Evolutionary conservation across 2,797 vertebrate genomes (phyloP), one percentile per base, ranked within the genome.

Genomic region (Anniella stebbinsi): DNA sequence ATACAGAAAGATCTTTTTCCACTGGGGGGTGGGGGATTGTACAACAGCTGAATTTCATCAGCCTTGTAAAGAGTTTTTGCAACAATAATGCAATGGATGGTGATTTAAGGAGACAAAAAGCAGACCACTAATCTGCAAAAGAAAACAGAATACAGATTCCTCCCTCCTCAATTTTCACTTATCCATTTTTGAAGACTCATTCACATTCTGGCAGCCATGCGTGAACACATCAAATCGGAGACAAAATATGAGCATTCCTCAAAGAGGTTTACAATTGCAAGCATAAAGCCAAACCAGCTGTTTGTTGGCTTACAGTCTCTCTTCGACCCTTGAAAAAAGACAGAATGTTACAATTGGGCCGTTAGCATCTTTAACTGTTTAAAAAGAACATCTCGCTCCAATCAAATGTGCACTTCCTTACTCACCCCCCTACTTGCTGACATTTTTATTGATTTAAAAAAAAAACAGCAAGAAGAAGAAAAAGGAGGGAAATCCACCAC

Each of bases 251-350:
- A 33, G 0, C 18, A 87, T 89, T 92, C 86, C 70, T 94, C 28
- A 85, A 84, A 93, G 93, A 92, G 9, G 2, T 92, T 92, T 94
- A 81, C 67, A 60, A 93, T 87, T 80, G 80, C 33, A 87, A 90
- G 69, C 82, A 89, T 78, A 88, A 94, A 94, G 63, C 63, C 63
- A 93, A 82, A 93, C 93, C 87, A 93, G n/a, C 84, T 94, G 92
- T 90, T 63, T 4, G 77, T 77, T 91, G 84, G 77, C 73, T 88
- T 92, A 33, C 11, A 91, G 89, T 90, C 91, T 33, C 17, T 92
- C 86, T 90, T 78, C 41, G 67, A 41, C 33, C 77, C 77, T 30
- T 23, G 87, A 93, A 92, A 25, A 89, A 28, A 28, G 69, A 60
- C 12, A 90, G 38, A 93, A 73, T 92, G 67, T 88, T 91, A 87